These are phyloP conservation scores for Macrotis lagotis DNA, from an alignment of 2,113 vertebrate species.

Conservation along the genomic window DNA sequence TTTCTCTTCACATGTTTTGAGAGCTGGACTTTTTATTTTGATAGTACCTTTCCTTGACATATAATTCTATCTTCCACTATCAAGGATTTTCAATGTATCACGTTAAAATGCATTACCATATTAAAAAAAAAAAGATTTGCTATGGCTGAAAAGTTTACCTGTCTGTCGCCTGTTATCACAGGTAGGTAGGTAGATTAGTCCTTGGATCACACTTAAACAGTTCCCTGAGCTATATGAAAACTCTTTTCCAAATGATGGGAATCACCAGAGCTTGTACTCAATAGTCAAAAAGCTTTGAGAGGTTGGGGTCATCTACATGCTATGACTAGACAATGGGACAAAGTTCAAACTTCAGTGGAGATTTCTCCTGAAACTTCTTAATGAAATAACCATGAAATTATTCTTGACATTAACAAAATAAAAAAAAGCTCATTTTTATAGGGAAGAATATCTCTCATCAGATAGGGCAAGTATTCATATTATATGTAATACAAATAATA, in stretches of 20 bases:
- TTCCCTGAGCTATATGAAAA: too few relatives aligned
- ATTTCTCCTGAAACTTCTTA: background rate
- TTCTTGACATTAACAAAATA: background rate
- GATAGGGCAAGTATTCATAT: background rate
- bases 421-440: background rate
- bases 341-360: background rate
- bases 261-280: too few relatives aligned
- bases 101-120: background rate
- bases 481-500: background rate
- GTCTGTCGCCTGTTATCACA: too few relatives aligned
- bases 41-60: background rate
- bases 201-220: too few relatives aligned
- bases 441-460: background rate
- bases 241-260: too few relatives aligned
- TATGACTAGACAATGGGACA: too few relatives aligned
- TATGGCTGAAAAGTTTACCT: too few relatives aligned
- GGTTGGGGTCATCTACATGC: too few relatives aligned
- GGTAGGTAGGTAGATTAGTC: too few relatives aligned
- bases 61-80: background rate
- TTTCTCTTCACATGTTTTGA: background rate
- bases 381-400: background rate
- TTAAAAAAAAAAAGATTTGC: background rate
- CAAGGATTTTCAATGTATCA: background rate
- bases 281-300: too few relatives aligned
- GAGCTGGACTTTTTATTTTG: background rate